A percentile compares a stretch with the other conserved stretches of the same genome.
These are phyloP conservation scores for Sorex fumeus DNA, from an alignment of 2,113 vertebrate genomes.

Conservation along the genomic window DNA sequence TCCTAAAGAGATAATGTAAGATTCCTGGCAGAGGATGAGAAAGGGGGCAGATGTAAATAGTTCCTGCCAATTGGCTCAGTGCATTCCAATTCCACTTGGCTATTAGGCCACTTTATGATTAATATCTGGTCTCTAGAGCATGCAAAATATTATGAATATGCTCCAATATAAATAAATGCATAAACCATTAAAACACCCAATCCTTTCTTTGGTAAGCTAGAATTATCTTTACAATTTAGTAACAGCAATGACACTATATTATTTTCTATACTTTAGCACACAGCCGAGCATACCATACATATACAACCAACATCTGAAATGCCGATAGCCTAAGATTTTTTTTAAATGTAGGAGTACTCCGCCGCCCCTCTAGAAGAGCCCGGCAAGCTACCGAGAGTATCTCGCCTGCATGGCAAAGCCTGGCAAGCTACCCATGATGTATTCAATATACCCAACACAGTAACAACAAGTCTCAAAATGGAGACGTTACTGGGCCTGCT, in stretches of 20 bases:
- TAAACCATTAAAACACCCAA: not conserved
- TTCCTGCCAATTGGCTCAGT: not conserved
- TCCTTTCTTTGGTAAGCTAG: not conserved
- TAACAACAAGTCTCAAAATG: too few species aligned
- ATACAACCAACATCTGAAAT: not conserved
- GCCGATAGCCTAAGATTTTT: not conserved
- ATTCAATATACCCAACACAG: too few species aligned
- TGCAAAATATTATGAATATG: not conserved
- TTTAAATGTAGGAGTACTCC: too few species aligned
- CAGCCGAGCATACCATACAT: not conserved
- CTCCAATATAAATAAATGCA: constrained; percentile 34
- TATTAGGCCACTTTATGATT: constrained; percentile 38
- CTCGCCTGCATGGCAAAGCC: too few species aligned
- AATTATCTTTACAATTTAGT: constrained; percentile 44
- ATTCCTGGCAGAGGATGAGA: constrained; percentile 54
- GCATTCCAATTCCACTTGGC: constrained; percentile 41
- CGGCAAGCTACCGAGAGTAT: too few species aligned
- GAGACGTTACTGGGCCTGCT: too few species aligned
- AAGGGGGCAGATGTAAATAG: not conserved
- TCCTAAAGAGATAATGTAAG: constrained; percentile 10
- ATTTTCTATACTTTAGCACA: not conserved
- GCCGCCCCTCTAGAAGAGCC: too few species aligned
- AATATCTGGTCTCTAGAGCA: constrained; percentile 5
- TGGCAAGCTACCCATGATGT: too few species aligned
- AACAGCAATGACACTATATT: not conserved